Percentiles rank a stretch among this genome's conserved stretches.
These are phyloP conservation scores for Gymnogyps californianus DNA, from an alignment of 2,113 vertebrate species.

Conservation along the genomic window DNA sequence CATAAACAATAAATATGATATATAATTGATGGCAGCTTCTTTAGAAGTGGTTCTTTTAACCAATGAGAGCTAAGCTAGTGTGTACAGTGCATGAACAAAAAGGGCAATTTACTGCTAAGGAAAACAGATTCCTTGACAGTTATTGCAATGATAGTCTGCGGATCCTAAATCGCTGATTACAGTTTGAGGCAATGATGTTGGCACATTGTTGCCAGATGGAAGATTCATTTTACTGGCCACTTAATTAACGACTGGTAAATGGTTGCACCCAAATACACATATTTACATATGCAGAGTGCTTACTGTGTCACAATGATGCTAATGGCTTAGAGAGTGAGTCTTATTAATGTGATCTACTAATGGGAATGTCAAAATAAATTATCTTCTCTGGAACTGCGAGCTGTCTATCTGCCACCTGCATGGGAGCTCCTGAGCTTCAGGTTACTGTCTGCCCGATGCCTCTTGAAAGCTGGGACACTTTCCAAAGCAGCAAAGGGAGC, in stretches of 20 bases:
- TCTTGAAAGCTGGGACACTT: neutral
- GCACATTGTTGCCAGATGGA: conserved; percentile 3
- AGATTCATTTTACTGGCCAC: neutral
- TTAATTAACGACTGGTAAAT: conserved; percentile 26
- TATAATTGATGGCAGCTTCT: neutral
- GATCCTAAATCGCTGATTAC: neutral
- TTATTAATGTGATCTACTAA: neutral
- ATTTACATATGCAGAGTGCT: conserved; percentile 21
- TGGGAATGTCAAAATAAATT: conserved; percentile 10
- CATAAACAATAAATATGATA: neutral
- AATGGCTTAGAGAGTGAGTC: neutral
- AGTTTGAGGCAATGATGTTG: neutral
- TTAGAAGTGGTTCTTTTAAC: neutral
- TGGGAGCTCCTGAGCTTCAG: neutral
- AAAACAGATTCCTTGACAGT: neutral
- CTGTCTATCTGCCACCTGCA: neutral
- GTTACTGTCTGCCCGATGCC: neutral
- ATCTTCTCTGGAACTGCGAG: neutral
- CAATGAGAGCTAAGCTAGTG: neutral
- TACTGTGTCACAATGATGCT: neutral
- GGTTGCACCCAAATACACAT: neutral
- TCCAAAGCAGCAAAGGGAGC: neutral
- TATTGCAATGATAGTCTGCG: neutral
- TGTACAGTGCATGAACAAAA: neutral
- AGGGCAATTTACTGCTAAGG: neutral